Conservation (phyloP, 2,888 invertebrate genomes). For the Lycaena phlaeas region DNA sequence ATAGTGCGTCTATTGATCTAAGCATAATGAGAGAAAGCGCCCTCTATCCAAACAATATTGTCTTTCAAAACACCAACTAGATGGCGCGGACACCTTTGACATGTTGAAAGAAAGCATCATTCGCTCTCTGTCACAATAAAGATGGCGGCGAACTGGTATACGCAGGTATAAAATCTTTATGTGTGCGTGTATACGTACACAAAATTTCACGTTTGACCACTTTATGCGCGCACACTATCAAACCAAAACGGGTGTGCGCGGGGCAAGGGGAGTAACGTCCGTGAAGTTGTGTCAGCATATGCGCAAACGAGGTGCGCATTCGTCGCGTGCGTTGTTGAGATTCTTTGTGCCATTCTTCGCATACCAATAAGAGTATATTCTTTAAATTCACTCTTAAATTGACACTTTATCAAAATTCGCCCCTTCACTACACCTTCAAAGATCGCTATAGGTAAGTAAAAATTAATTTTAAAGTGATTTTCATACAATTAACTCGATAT, state of each 20-base stretch:
- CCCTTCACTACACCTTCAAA: conserved; percentile 75
- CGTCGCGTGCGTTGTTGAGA: conserved; percentile 93
- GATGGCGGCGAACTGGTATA: conserved; percentile 67
- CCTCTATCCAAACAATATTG: background rate
- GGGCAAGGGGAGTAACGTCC: conserved; percentile 69
- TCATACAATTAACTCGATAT: conserved; percentile 76
- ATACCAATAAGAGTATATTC: conserved; percentile 88
- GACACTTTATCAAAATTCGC: conserved; percentile 77
- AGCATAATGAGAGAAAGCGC: background rate
- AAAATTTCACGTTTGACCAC: conserved; percentile 73
- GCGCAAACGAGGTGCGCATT: conserved; percentile 87
- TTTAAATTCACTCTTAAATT: conserved; percentile 81
- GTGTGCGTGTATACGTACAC: conserved; percentile 60
- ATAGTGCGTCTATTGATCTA: conserved; percentile 1
- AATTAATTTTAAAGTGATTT: conserved; percentile 68
- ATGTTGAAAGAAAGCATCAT: conserved; percentile 31
- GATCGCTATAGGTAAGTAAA: conserved; percentile 83
- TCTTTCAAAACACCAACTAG: conserved; percentile 8
- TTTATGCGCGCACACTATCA: conserved; percentile 53
- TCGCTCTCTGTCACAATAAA: conserved; percentile 50
- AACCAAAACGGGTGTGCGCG: conserved; percentile 56
- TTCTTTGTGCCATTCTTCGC: conserved; percentile 98
- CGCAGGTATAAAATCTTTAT: conserved; percentile 54
- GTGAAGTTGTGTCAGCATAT: conserved; percentile 81
- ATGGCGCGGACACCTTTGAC: conserved; percentile 23